These are phyloP conservation scores for Hedychridium roseum DNA, from an alignment of 2,888 invertebrate genomes.

Conservation along the genomic window DNA sequence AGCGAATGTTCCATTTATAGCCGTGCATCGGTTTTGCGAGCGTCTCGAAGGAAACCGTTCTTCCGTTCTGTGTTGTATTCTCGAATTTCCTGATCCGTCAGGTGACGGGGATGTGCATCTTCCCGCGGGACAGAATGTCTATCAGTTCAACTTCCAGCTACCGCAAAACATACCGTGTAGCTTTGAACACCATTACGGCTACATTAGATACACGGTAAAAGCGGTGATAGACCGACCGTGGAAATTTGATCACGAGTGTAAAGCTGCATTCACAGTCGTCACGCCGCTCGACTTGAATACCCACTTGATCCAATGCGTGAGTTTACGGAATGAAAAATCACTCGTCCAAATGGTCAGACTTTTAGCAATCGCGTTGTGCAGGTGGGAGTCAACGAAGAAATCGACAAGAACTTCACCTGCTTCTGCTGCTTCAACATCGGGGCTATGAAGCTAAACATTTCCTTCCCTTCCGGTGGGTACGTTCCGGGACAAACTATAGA, in stretches of 20 bases:
- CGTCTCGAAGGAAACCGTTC: too few species aligned
- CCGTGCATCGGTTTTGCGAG: too few species aligned
- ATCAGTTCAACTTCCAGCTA: conserved; percentile 79
- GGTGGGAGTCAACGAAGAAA: conserved; percentile 27
- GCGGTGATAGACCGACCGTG: conserved; percentile 80
- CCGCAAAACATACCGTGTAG: conserved; percentile 79
- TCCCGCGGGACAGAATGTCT: conserved; percentile 74
- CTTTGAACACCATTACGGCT: conserved; percentile 73
- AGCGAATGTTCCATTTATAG: too few species aligned
- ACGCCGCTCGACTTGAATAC: conserved; percentile 81
- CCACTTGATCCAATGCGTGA: conserved; percentile 67
- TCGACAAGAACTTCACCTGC: conserved; percentile 56
- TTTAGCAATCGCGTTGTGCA: conserved; percentile 21
- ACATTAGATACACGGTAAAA: conserved; percentile 80
- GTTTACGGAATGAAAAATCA: too few species aligned
- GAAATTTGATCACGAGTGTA: conserved; percentile 81
- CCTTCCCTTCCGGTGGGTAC: conserved; percentile 21
- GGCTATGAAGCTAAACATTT: conserved; percentile 68
- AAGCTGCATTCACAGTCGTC: conserved; percentile 79
- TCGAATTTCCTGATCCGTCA: neutral
- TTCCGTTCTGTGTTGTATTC: too few species aligned
- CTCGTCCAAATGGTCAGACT: too few species aligned
- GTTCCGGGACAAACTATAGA: conserved; percentile 78
- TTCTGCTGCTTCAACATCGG: conserved; percentile 77
- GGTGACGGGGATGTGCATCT: conserved; percentile 45